phyloP scores from a whole-genome alignment of 2,888 invertebrate genomes.

The Metalampra italica region DNA sequence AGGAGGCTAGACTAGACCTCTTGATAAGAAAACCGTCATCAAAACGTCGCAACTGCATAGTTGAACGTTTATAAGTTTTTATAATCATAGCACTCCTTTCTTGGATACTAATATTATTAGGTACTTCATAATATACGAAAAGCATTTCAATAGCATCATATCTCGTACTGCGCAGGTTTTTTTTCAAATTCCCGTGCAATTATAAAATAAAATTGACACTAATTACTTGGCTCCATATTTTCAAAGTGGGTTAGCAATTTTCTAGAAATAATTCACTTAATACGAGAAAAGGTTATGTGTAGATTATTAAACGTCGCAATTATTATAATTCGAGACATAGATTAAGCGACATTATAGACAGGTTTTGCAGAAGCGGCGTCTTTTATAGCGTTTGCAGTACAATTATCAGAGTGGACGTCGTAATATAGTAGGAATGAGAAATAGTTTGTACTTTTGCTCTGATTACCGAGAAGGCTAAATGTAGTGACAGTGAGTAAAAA shows the following conservation, averaged over 20 bases:
- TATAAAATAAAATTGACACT: slow-evolving; percentile 72
- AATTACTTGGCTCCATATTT: slow-evolving; percentile 51
- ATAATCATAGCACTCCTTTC: too few species aligned
- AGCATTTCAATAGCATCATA: slow-evolving; percentile 2
- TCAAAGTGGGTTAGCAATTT: slow-evolving; percentile 63
- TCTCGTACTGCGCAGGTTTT: slow-evolving; percentile 31
- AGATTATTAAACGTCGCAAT: slow-evolving; percentile 54
- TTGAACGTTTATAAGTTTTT: too few species aligned
- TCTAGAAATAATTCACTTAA: slow-evolving; percentile 62
- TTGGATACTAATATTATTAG: too few species aligned
- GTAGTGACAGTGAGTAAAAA: background rate
- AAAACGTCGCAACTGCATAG: too few species aligned
- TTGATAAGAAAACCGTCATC: too few species aligned
- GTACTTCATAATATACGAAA: background rate
- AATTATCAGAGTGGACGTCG: background rate
- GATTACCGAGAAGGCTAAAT: background rate
- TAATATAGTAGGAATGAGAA: background rate
- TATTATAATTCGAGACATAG: slow-evolving; percentile 57
- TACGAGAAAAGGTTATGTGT: slow-evolving; percentile 41
- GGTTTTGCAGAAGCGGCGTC: background rate
- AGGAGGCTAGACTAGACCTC: too few species aligned
- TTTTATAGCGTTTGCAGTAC: background rate
- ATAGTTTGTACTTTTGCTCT: background rate
- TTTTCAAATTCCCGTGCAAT: slow-evolving; percentile 50
- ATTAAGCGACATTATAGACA: slow-evolving; percentile 24